These are phyloP conservation scores for Antennarius striatus DNA, from an alignment of 2,113 vertebrate species.

Conservation along the genomic window DNA sequence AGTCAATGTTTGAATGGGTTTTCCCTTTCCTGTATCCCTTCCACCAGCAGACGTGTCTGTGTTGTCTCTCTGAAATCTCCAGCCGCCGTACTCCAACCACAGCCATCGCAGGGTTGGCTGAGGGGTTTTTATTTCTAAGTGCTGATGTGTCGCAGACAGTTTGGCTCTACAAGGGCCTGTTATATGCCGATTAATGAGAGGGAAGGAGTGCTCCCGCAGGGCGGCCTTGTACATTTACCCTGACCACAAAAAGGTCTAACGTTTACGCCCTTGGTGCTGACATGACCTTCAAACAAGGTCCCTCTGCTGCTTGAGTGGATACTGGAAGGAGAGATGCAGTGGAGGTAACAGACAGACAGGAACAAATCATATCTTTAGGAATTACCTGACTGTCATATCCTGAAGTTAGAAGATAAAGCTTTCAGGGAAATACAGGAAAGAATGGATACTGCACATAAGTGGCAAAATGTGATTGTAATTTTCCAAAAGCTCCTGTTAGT, in stretches of 20 bases:
- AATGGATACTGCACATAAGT: conserved; percentile 46
- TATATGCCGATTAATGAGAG: conserved; percentile 80
- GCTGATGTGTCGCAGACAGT: conserved; percentile 80
- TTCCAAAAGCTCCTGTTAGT: conserved; percentile 37
- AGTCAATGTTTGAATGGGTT: conserved; percentile 17
- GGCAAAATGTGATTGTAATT: conserved; percentile 44
- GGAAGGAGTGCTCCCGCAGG: conserved; percentile 76
- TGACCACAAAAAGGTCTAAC: conserved; percentile 82
- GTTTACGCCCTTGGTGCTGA: conserved; percentile 74
- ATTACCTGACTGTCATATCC: conserved; percentile 55
- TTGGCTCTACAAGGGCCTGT: conserved; percentile 80
- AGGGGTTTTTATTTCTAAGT: conserved; percentile 77
- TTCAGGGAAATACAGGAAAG: conserved; percentile 56
- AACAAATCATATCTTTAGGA: conserved; percentile 71
- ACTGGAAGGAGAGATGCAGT: conserved; percentile 66
- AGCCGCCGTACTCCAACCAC: conserved; percentile 61
- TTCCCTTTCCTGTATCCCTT: conserved; percentile 26
- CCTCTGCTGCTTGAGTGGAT: conserved; percentile 64
- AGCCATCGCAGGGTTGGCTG: conserved; percentile 62
- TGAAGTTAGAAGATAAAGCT: conserved; percentile 60
- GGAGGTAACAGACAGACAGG: conserved; percentile 66
- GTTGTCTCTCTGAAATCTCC: conserved; percentile 65
- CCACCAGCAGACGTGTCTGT: conserved; percentile 37
- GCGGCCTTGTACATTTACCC: conserved; percentile 80
- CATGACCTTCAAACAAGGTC: conserved; percentile 81